A percentile compares a stretch with the other conserved stretches of the same genome.
Evolutionary conservation across 2,113 vertebrate genomes (phyloP).

Genomic region (Micronisus gabar): DNA sequence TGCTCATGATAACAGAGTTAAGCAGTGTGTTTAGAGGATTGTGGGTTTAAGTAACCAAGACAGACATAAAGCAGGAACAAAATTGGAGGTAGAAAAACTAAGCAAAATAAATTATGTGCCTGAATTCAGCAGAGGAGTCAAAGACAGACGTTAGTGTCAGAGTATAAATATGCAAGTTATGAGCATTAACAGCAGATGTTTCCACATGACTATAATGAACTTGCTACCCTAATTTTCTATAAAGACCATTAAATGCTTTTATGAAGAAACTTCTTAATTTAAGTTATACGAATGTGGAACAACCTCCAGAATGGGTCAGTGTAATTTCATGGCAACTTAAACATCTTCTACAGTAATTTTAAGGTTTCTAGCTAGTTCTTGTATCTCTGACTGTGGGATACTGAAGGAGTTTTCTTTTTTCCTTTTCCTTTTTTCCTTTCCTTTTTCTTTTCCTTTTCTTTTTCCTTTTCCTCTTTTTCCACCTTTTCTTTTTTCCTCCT

Average conservation of each 20-base stretch:
- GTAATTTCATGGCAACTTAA: not conserved
- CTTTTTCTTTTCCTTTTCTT: not conserved
- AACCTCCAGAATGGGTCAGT: not conserved
- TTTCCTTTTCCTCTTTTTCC: fast-evolving
- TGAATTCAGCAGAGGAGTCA: not conserved
- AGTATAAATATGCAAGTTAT: not conserved
- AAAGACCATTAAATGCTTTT: not conserved
- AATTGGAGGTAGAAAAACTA: not conserved
- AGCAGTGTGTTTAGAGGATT: not conserved
- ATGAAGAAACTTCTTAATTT: not conserved
- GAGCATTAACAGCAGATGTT: not conserved
- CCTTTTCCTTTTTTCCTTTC: not conserved
- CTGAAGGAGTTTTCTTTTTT: not conserved
- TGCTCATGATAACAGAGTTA: not conserved
- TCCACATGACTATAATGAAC: not conserved
- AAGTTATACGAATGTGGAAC: not conserved
- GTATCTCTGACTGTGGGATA: not conserved
- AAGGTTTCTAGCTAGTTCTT: not conserved
- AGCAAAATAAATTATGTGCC: not conserved
- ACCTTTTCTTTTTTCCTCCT: fast-evolving
- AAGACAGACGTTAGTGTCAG: not conserved
- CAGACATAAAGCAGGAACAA: not conserved
- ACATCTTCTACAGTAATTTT: not conserved
- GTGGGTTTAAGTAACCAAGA: not conserved
- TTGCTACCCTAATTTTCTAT: not conserved